Percentiles rank a stretch among this genome's conserved stretches.
These are phyloP conservation scores for Andrena bucephala DNA, from an alignment of 2,888 invertebrate genomes.

Conservation along the genomic window DNA sequence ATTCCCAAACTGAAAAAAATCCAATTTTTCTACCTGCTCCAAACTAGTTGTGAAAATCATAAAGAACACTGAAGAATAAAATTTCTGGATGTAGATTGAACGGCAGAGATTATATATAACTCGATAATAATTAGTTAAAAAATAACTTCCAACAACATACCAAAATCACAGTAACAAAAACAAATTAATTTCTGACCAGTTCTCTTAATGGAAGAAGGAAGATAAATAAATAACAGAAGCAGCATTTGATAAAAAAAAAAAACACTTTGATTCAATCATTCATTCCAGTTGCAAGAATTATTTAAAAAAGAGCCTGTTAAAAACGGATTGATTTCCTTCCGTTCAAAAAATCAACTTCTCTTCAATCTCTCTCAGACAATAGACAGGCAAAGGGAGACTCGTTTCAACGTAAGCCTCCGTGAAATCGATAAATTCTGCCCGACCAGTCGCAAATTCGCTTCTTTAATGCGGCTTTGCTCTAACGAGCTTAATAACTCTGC, in stretches of 20 bases:
- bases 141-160: no score
- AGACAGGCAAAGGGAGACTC: background rate
- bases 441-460: constrained; percentile 52
- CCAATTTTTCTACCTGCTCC: no score
- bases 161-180: background rate
- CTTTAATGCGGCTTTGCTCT: constrained; percentile 54
- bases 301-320: background rate
- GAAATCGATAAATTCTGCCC: constrained; percentile 50
- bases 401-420: constrained; percentile 36
- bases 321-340: background rate
- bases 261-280: no score
- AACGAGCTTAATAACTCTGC: constrained; percentile 50
- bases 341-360: constrained; percentile 19
- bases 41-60: no score
- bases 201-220: background rate
- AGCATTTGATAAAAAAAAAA: background rate
- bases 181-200: constrained; percentile 1
- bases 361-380: background rate
- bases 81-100: no score
- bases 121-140: no score
- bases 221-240: constrained; percentile 32
- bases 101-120: no score
- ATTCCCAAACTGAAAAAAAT: no score
- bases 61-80: no score
- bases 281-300: no score